Conservation (phyloP, 2,888 invertebrate species). For the Candidula unifasciata region DNA sequence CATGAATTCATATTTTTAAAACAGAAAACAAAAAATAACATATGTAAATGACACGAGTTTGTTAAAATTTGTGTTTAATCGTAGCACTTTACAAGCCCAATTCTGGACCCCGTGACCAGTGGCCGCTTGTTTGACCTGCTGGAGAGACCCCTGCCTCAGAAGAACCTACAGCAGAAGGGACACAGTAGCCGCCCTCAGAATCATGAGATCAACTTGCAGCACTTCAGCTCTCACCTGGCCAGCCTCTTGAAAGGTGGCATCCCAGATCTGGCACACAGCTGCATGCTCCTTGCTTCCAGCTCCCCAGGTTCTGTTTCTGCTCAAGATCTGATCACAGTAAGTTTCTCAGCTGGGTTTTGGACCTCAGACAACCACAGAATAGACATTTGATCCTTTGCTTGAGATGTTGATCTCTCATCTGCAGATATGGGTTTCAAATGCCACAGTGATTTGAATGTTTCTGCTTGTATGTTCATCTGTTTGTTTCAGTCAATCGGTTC, state of each 20-base stretch:
- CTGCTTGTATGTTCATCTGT: too few relatives aligned
- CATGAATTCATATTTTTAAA: too few relatives aligned
- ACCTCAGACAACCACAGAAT: not conserved
- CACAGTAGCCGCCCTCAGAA: conserved; percentile 21
- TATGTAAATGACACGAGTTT: too few relatives aligned
- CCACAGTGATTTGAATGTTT: not conserved
- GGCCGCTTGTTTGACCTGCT: conserved; percentile 52
- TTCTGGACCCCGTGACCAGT: conserved; percentile 47
- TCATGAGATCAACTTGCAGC: conserved; percentile 46
- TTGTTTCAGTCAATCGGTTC: too few relatives aligned
- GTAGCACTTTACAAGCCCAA: conserved; percentile 48
- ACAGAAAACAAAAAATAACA: too few relatives aligned
- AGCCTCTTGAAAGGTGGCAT: conserved; percentile 54
- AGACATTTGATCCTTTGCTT: not conserved
- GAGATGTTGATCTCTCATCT: not conserved
- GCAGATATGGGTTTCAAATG: not conserved
- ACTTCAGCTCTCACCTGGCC: conserved; percentile 53
- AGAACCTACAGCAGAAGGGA: conserved; percentile 36
- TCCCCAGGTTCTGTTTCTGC: conserved; percentile 36
- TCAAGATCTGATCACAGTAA: conserved; percentile 54
- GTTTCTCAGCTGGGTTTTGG: not conserved
- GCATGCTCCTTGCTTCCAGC: conserved; percentile 51
- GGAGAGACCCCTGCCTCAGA: conserved; percentile 31
- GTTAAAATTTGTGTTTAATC: not conserved
- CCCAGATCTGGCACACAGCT: conserved; percentile 49